Percentiles rank a stretch among this genome's conserved stretches.
Evolutionary conservation across 2,888 invertebrate species (phyloP).

Genomic region (Philonicus albiceps): DNA sequence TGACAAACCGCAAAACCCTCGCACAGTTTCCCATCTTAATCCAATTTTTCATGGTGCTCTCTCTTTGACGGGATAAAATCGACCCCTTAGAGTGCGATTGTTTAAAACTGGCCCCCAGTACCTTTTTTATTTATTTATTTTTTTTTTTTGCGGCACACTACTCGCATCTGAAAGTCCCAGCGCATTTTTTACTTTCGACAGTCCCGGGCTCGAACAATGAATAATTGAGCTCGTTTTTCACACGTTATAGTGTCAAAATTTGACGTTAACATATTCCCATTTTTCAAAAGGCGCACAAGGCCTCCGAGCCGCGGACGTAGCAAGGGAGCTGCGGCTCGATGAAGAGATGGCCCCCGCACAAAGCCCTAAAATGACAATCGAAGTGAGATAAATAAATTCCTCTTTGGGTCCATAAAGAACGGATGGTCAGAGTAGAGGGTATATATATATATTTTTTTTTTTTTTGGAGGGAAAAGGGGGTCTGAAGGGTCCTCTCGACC

Average conservation of each 20-base stretch:
- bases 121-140: too few species aligned
- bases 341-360: not conserved
- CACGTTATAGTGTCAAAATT: constrained; percentile 46
- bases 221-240: constrained; percentile 48
- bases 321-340: not conserved
- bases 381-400: constrained; percentile 5
- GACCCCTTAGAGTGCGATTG: constrained; percentile 23
- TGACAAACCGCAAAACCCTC: constrained; percentile 48
- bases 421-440: not conserved
- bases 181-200: constrained; percentile 38
- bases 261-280: constrained; percentile 48
- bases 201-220: constrained; percentile 43
- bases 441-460: too few species aligned
- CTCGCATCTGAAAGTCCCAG: not conserved
- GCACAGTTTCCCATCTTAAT: constrained; percentile 44
- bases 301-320: not conserved
- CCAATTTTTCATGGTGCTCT: constrained; percentile 49
- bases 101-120: constrained; percentile 13
- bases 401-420: not conserved
- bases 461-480: too few species aligned
- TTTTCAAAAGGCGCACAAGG: constrained; percentile 13
- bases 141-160: not conserved
- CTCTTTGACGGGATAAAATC: constrained; percentile 23
- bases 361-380: constrained; percentile 30
- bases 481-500: not conserved